These are phyloP conservation scores for Phyto melanocephala DNA, from an alignment of 2,888 invertebrate genomes.

Conservation along the genomic window DNA sequence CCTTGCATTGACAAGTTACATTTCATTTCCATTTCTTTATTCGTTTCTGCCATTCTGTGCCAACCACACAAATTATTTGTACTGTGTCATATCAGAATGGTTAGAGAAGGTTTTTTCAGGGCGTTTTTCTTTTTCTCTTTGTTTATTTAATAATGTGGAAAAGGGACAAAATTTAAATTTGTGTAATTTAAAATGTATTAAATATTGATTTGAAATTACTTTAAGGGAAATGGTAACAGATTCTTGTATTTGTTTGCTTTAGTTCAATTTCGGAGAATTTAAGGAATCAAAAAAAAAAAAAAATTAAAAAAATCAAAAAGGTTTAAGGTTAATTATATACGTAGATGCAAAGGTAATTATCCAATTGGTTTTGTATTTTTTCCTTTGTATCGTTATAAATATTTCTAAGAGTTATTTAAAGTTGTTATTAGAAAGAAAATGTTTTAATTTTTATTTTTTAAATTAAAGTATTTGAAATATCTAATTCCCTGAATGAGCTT, in stretches of 20 bases:
- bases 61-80: conserved; percentile 6
- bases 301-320: no score
- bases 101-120: not conserved
- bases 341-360: no score
- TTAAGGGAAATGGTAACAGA: not conserved
- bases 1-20: conserved; percentile 50
- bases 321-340: no score
- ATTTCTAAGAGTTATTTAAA: no score
- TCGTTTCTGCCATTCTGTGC: not conserved
- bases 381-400: no score
- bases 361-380: no score
- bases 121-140: not conserved
- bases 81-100: not conserved
- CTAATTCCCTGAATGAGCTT: no score
- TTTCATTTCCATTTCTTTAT: conserved; percentile 33
- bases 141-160: conserved; percentile 4
- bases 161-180: not conserved
- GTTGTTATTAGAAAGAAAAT: no score
- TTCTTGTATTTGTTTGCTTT: not conserved
- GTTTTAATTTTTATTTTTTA: no score
- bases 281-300: no score
- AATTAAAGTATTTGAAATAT: no score
- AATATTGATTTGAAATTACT: conserved; percentile 12
- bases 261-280: not conserved
- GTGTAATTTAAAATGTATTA: not conserved